phyloP scores from a whole-genome alignment of 2,113 vertebrate species.

The Amphiprion ocellaris region DNA sequence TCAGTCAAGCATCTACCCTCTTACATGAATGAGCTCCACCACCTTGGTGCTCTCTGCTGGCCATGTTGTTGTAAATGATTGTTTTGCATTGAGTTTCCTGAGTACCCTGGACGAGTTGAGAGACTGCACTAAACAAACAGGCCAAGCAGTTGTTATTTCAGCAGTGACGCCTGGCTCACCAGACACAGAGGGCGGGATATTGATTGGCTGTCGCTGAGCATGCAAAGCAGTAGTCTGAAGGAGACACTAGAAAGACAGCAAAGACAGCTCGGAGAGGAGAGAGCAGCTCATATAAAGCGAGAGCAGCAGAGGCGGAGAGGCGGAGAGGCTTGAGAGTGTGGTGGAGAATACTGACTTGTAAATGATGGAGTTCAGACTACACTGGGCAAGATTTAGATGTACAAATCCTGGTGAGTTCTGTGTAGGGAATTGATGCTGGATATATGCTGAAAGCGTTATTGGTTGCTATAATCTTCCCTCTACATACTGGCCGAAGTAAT shows the following conservation, averaged over 20 bases:
- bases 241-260: conserved; percentile 70
- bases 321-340: conserved; percentile 19
- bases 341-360: conserved; percentile 52
- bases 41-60: conserved; percentile 13
- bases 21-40: conserved; percentile 30
- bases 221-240: conserved; percentile 77
- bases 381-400: conserved; percentile 7
- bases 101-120: conserved; percentile 58
- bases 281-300: conserved; percentile 46
- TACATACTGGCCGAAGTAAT: neutral
- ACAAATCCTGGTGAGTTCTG: conserved; percentile 9
- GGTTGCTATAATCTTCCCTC: neutral
- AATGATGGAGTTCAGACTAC: conserved; percentile 35
- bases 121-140: conserved; percentile 78
- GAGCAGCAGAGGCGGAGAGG: conserved; percentile 19
- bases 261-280: conserved; percentile 24
- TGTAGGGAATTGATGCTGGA: neutral
- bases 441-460: neutral
- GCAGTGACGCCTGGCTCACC: conserved; percentile 54
- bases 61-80: conserved; percentile 73
- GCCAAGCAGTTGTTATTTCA: conserved; percentile 77
- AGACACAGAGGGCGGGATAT: conserved; percentile 68
- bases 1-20: conserved; percentile 27
- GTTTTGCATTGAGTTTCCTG: conserved; percentile 74
- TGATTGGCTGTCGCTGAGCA: conserved; percentile 72